Percentiles rank a stretch among this genome's conserved stretches.
These are phyloP conservation scores for Littorina saxatilis DNA, from an alignment of 1,140 invertebrate species.

Conservation along the genomic window DNA sequence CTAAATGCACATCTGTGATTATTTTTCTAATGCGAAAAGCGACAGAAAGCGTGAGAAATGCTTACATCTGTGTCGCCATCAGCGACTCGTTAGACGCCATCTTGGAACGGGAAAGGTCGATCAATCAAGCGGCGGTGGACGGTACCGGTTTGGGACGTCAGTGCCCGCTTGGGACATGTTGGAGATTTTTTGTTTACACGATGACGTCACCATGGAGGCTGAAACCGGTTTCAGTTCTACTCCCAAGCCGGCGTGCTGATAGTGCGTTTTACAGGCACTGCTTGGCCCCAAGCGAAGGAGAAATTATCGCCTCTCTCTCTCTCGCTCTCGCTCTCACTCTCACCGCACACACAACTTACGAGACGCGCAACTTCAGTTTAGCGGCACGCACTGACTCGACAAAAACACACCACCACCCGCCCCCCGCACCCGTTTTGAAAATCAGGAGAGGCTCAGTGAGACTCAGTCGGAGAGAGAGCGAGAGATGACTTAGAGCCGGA, in stretches of 20 bases:
- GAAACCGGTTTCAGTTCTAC: too few relatives aligned
- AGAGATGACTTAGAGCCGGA: not conserved
- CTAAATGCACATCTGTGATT: not conserved
- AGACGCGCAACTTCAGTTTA: not conserved
- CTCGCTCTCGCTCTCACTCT: too few relatives aligned
- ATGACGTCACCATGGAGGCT: too few relatives aligned
- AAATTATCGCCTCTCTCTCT: too few relatives aligned
- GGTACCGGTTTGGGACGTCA: not conserved
- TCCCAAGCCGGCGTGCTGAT: too few relatives aligned
- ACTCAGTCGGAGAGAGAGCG: constrained; percentile 5
- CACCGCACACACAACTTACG: not conserved
- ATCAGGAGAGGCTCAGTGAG: constrained; percentile 3
- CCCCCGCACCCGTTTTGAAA: too few relatives aligned
- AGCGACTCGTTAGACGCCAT: constrained; percentile 27
- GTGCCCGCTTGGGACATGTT: not conserved
- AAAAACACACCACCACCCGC: too few relatives aligned
- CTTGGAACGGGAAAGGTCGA: not conserved
- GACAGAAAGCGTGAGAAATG: not conserved
- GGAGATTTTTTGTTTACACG: too few relatives aligned
- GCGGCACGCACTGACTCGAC: too few relatives aligned
- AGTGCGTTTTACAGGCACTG: not conserved
- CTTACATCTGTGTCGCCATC: constrained; percentile 26
- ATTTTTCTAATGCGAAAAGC: not conserved
- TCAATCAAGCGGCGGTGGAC: not conserved
- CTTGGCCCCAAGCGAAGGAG: constrained; percentile 30